Percentiles rank a stretch among this genome's conserved stretches.
Conservation (phyloP, 2,888 invertebrate genomes). For the Brenthis daphne region DNA sequence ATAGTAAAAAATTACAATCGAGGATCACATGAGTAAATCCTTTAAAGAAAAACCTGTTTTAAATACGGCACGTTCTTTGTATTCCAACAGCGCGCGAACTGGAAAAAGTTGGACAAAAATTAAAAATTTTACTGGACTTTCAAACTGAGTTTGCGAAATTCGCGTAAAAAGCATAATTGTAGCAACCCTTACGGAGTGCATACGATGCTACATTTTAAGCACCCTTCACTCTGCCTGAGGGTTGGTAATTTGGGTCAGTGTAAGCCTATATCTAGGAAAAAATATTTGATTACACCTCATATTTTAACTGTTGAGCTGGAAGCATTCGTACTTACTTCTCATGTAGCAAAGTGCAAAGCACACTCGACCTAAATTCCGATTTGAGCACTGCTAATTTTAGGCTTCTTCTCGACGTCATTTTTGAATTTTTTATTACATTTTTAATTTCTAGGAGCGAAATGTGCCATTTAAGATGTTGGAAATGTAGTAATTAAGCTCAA, state of each 20-base stretch:
- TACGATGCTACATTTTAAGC: conserved; percentile 57
- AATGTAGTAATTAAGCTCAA: conserved; percentile 34
- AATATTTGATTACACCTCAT: conserved; percentile 17
- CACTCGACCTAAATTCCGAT: conserved; percentile 20
- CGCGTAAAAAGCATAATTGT: conserved; percentile 19
- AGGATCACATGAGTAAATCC: no score
- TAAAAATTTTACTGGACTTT: no score
- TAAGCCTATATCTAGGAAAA: conserved; percentile 39
- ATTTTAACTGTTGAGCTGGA: conserved; percentile 23
- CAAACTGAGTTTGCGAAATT: conserved; percentile 13
- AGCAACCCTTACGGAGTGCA: conserved; percentile 51
- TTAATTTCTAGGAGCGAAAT: neutral
- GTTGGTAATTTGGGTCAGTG: conserved; percentile 69
- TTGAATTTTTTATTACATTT: conserved; percentile 8
- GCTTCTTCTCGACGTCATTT: conserved; percentile 21
- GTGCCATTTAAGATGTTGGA: neutral
- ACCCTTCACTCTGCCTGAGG: conserved; percentile 55
- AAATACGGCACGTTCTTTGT: no score
- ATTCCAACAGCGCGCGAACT: no score
- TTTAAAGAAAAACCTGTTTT: no score
- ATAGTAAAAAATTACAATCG: no score
- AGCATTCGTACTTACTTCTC: conserved; percentile 26
- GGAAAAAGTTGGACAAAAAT: no score
- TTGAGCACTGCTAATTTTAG: conserved; percentile 20
- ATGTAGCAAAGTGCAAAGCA: conserved; percentile 16